These are phyloP conservation scores for Ephialtes manifestator DNA, from an alignment of 2,888 invertebrate genomes.

Conservation along the genomic window DNA sequence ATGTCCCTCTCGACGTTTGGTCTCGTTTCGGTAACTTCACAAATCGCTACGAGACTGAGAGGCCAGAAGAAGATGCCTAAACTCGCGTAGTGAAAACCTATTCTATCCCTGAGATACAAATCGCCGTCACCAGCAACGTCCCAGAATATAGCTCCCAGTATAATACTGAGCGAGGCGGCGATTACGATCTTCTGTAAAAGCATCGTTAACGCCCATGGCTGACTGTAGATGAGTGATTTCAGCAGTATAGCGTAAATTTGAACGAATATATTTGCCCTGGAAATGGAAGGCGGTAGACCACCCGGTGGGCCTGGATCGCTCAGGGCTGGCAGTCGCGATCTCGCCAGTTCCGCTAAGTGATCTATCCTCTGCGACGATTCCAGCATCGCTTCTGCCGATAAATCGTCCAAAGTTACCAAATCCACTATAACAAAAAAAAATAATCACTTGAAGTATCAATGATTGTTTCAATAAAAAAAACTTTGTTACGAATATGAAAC, in stretches of 20 bases:
- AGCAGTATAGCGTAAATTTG: constrained; percentile 90
- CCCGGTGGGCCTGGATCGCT: constrained; percentile 93
- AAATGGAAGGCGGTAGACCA: constrained; percentile 90
- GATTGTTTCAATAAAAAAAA: too few species aligned
- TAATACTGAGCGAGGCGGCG: constrained; percentile 93
- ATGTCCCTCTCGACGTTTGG: constrained; percentile 92
- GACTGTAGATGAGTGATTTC: constrained; percentile 92
- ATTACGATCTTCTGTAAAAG: constrained; percentile 93
- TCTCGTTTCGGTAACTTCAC: constrained; percentile 85
- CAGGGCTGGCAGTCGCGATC: constrained; percentile 89
- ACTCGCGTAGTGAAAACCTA: constrained; percentile 95
- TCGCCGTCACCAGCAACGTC: constrained; percentile 93
- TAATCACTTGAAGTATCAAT: not conserved
- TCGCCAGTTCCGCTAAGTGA: constrained; percentile 94
- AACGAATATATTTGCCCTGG: constrained; percentile 89
- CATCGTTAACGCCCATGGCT: constrained; percentile 93
- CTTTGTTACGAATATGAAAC: too few species aligned
- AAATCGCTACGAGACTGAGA: constrained; percentile 85
- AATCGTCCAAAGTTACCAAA: constrained; percentile 96
- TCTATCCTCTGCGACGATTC: constrained; percentile 98
- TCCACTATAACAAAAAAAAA: constrained; percentile 90
- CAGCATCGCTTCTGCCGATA: constrained; percentile 97
- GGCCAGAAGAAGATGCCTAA: constrained; percentile 94
- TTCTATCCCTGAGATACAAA: constrained; percentile 91
- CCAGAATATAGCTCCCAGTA: constrained; percentile 96